These are phyloP conservation scores for Latrodectus elegans DNA, from an alignment of 2,888 invertebrate genomes.

Conservation along the genomic window DNA sequence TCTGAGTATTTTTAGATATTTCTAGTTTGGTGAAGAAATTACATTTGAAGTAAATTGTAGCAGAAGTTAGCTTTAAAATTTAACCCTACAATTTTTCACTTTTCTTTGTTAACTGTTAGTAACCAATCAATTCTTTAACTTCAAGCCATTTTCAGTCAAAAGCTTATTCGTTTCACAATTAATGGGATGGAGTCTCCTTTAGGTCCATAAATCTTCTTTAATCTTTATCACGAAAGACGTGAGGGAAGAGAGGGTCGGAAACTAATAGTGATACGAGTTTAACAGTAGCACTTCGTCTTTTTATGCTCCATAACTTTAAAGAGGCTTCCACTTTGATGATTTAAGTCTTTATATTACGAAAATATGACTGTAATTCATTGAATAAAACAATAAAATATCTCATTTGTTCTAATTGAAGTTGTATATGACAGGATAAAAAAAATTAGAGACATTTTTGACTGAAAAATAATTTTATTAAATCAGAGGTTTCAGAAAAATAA, in stretches of 20 bases:
- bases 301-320: neutral
- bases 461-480: no score
- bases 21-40: no score
- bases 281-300: neutral
- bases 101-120: neutral
- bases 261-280: neutral
- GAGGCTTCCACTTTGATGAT: neutral
- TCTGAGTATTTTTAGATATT: no score
- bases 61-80: no score
- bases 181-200: neutral
- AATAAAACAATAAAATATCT: neutral
- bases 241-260: neutral
- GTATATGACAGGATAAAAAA: no score
- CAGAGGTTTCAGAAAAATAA: no score
- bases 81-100: no score
- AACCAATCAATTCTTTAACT: neutral
- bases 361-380: neutral
- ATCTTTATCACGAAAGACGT: neutral
- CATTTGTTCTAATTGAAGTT: neutral
- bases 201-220: conserved; percentile 2
- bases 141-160: neutral
- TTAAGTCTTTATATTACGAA: neutral
- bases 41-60: no score
- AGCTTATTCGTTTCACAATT: neutral
- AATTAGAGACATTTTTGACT: no score